Base-by-base conservation (phyloP, 2,888 invertebrate genomes). In the Coelopa pilipes region DNA sequence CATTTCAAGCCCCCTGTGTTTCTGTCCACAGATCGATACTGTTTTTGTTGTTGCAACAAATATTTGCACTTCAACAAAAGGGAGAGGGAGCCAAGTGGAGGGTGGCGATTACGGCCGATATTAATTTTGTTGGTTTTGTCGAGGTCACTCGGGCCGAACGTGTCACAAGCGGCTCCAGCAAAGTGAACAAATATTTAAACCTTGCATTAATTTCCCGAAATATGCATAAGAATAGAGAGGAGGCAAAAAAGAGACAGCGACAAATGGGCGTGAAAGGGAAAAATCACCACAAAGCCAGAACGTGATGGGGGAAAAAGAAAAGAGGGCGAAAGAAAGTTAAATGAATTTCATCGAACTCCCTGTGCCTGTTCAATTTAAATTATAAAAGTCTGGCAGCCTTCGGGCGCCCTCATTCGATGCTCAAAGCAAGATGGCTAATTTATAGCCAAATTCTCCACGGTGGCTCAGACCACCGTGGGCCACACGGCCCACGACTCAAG, bases 391-490 rank as follows among this genome's bases (percentile, higher is more conserved):
- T 34, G 62, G 15, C 62, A 34, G 10, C 24, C 21, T n/a, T 24
- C 24, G 15, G 24, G 21, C 62, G n/a, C 34, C 62, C n/a, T 15
- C 24, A 65, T 19, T 47, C 34, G 65, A 15, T 67, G 49, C 24
- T 60, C 21, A 70, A 70, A 24, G 24, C 24, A 24, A 50, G 17
- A 59, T 21, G 46, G 70, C 60, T 70, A 70, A 70, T 70, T 70
- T 70, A 70, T 59, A 15, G 60, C 17, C 24, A 70, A 60, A 50
- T 34, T 34, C 34, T 34, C 34, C 34, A 34, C 34, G 34, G 7
- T 34, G 34, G 34, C 34, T 34, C 34, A 34, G 34, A 34, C 34
- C 7, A n/a, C n/a, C n/a, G n/a, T 7, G 7, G 34, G 34, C 34
- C 34, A 34, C 34, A 34, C 2, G 34, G 34, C 34, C 7, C n/a